These are phyloP conservation scores for Pogoniulus pusillus DNA, from an alignment of 2,797 vertebrate species.

Conservation along the genomic window DNA sequence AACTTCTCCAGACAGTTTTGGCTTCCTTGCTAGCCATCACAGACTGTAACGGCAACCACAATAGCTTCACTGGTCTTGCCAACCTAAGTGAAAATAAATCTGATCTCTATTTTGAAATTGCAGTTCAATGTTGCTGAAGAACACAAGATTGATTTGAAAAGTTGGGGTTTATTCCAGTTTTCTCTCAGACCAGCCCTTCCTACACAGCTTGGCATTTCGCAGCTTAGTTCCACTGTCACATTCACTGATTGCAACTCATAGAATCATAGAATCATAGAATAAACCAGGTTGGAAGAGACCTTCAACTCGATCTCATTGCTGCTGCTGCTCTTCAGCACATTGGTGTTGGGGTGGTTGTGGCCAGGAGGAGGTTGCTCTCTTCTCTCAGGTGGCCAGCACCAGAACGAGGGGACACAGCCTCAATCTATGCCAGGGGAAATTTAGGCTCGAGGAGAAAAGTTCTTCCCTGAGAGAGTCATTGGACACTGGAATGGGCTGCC, in stretches of 20 bases:
- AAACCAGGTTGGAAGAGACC: too few species aligned
- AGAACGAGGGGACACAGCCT: too few species aligned
- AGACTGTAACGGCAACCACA: conserved; percentile 48
- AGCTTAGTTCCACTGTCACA: conserved; percentile 47
- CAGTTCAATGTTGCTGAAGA: conserved; percentile 43
- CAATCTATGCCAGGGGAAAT: too few species aligned
- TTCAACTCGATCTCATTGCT: conserved; percentile 53
- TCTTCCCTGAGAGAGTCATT: too few species aligned
- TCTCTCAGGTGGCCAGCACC: too few species aligned
- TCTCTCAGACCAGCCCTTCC: conserved; percentile 40
- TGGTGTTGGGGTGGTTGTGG: too few species aligned
- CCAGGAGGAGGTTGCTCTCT: too few species aligned
- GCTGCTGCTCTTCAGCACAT: not conserved
- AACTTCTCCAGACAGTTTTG: conserved; percentile 37
- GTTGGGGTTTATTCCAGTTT: conserved; percentile 34
- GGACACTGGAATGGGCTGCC: too few species aligned
- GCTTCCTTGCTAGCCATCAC: conserved; percentile 29
- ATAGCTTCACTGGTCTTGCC: conserved; percentile 12
- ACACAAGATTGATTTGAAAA: conserved; percentile 56
- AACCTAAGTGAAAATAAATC: conserved; percentile 53
- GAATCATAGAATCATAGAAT: too few species aligned
- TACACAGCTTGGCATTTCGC: conserved; percentile 36
- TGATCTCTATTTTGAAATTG: conserved; percentile 68
- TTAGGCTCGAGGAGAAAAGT: too few species aligned
- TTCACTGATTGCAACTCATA: conserved; percentile 37